Evolutionary conservation across 92 coral and sea anemone genomes (phyloP), one percentile per base, ranked within the genome.

Genomic region (Montipora capitata): DNA sequence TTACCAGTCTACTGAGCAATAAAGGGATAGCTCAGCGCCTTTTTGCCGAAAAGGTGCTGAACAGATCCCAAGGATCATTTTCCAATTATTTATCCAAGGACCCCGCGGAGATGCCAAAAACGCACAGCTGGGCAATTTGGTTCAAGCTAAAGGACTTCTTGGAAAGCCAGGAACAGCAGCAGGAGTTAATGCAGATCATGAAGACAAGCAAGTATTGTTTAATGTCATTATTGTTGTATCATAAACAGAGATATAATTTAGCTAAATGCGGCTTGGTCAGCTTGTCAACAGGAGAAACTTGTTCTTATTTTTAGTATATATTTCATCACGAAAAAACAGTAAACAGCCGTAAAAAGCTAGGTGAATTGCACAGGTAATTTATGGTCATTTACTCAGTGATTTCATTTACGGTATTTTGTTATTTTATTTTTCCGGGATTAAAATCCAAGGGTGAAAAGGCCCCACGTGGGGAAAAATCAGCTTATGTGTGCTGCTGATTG

Each of bases 181-280:
- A 76, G 79, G 65, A 74, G 38, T 52, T 74, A 18, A 74, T 74
- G 79, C 43, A 74, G 79, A n/a, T n/a, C n/a, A 51, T 74, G 79
- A 74, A 43, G 57, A 43, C 18, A 71, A 71, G 76, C 43, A n/a
- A 71, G 15, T 42, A 43, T 40, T 42, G 57, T 43, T 76, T 76
- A 38, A 4, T 56, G 20, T 11, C 49, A 54, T 76, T 76, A 54
- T 56, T 76, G 68, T 76, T 57, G 16, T 74, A 51, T 74, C 64
- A 74, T 74, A 74, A 51, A 18, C 79, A 73, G 78, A 73, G 51
- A 74, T 52, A 74, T 8, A 74, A 51, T 74, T 52, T 51, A 74
- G 79, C 79, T 51, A 51, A 51, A 74, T 10, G 79, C 79, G 4
- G 64, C 79, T 52, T 73, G 6, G 14, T 74, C 79, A 11, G 79